Conservation (phyloP, 1,140 invertebrate species). For the Drosophila melanica region DNA sequence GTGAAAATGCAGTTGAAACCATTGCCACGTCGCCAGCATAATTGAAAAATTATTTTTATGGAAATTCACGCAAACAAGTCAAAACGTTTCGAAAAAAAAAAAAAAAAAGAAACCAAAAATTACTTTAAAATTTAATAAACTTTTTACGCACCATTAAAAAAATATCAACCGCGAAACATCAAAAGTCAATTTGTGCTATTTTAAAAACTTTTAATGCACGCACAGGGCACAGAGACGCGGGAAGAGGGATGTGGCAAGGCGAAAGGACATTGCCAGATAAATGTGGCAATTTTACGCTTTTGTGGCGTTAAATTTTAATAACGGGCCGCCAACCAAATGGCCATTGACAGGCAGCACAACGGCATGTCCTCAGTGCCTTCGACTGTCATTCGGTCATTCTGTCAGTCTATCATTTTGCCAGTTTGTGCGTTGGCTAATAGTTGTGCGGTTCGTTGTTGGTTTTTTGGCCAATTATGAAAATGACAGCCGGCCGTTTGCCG, state of each 20-base stretch:
- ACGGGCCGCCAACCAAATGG: conserved; percentile 58
- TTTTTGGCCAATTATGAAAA: conserved; percentile 80
- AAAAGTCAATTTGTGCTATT: conserved; percentile 80
- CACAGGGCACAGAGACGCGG: conserved; percentile 18
- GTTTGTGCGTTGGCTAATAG: conserved; percentile 65
- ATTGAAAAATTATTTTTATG: conserved; percentile 81
- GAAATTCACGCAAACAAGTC: conserved; percentile 48
- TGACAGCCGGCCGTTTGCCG: conserved; percentile 48
- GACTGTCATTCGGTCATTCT: conserved; percentile 29
- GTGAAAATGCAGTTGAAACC: conserved; percentile 53
- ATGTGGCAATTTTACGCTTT: conserved; percentile 80
- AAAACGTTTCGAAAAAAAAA: background rate
- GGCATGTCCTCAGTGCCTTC: background rate
- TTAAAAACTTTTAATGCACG: conserved; percentile 76
- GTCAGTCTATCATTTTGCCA: conserved; percentile 29
- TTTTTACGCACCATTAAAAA: conserved; percentile 78
- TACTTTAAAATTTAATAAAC: conserved; percentile 79
- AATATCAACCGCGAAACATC: conserved; percentile 77
- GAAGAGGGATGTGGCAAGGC: background rate
- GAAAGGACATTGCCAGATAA: conserved; percentile 65
- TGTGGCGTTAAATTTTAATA: conserved; percentile 80
- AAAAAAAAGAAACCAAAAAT: conserved; percentile 9
- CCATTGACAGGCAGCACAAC: conserved; percentile 33
- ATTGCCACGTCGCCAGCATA: conserved; percentile 53
- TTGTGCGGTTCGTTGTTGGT: conserved; percentile 70